These are phyloP conservation scores for Maniola hyperantus DNA, from an alignment of 2,888 invertebrate genomes.

Conservation along the genomic window DNA sequence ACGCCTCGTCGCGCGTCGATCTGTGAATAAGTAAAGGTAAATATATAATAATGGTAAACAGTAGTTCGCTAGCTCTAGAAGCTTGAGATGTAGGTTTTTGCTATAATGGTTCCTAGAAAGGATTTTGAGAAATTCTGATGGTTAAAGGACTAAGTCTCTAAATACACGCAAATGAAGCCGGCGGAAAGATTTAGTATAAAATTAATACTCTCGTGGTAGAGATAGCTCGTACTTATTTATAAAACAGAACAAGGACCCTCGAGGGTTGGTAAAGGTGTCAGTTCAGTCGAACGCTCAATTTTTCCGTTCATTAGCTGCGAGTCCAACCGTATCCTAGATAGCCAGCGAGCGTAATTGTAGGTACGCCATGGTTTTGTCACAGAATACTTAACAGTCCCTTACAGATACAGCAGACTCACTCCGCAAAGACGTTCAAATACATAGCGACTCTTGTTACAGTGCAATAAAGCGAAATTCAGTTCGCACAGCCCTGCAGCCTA, in stretches of 20 bases:
- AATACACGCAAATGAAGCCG: neutral
- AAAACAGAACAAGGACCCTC: neutral
- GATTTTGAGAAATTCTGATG: no score
- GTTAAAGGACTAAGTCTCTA: neutral
- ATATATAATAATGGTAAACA: no score
- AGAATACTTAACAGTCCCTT: neutral
- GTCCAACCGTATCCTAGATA: constrained; percentile 63
- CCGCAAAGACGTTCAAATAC: no score
- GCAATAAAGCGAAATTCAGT: no score
- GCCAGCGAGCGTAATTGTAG: constrained; percentile 65
- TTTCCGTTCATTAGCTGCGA: constrained; percentile 73
- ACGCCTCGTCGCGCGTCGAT: no score
- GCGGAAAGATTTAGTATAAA: neutral
- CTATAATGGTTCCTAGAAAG: no score
- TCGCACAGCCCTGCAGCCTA: no score
- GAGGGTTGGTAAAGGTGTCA: constrained; percentile 61
- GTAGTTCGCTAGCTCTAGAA: no score
- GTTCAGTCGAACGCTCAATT: constrained; percentile 71
- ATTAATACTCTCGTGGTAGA: neutral
- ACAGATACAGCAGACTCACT: neutral
- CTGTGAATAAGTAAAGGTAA: no score
- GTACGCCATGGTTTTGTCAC: constrained; percentile 42
- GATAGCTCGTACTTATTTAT: neutral
- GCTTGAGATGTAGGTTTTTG: no score
- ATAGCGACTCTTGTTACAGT: neutral